Evolutionary conservation across 1,140 invertebrate genomes (phyloP), one percentile per base, ranked within the genome.

Genomic region (Ephestia elutella): DNA sequence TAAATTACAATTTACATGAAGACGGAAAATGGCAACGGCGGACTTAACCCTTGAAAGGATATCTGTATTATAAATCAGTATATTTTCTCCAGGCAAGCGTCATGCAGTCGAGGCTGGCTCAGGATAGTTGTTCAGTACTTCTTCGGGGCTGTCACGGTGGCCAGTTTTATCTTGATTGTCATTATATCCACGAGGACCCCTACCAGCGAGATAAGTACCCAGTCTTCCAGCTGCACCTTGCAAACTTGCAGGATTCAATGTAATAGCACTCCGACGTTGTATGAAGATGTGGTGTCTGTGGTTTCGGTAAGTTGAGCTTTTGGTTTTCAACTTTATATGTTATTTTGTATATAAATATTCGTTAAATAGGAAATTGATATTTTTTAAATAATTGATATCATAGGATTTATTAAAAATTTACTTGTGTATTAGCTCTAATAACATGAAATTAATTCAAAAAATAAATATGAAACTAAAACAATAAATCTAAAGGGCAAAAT

Each of bases 141-240:
- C 13, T 86, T 84, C 53, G 80, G 80, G 0, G 51, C 65, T 0
- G 70, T 87, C 9, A 86, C 78, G 0, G 80, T 85, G 4, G 54
- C 67, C 7, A 87, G 85, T 55, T 87, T 86, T 59, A 70, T 85
- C 5, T 56, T 87, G 10, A 86, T 87, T 32, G 48, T 85, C 0
- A 7, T 72, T 5, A 78, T 85, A 76, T 57, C 82, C 5, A 49
- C 75, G 4, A 30, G 28, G 19, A 49, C 35, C 9, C 11, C 49
- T 0, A 28, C 38, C 53, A 18, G 30, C 15, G n/a, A 54, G 8
- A 44, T 13, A 1, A 2, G 2, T 25, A 7, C 7, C 21, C 13
- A 13, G 1, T 15, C 10, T n/a, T 44, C 38, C 38, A 44, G 38
- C 38, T 44, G 38, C n/a, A n/a, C 2, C 5, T 5, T 44, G 10